These are phyloP conservation scores for Cephus nigrinus DNA, from an alignment of 2,888 invertebrate genomes.

Conservation along the genomic window DNA sequence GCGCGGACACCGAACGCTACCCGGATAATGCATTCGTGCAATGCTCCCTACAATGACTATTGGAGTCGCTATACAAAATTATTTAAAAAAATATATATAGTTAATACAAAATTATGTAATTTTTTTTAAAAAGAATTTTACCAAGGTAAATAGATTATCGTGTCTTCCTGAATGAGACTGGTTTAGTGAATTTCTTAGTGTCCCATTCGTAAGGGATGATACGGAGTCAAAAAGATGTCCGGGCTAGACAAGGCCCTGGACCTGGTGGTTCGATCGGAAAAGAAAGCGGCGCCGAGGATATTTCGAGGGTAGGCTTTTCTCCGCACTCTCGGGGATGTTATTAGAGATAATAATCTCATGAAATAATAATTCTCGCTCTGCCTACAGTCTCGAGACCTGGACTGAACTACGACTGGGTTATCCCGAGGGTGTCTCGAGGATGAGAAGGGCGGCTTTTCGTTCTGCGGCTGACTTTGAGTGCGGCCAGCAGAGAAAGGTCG, in stretches of 20 bases:
- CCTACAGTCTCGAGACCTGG: not conserved
- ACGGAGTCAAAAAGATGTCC: not conserved
- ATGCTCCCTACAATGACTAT: not conserved
- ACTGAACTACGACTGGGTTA: not conserved
- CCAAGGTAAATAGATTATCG: not conserved
- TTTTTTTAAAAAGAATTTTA: not conserved
- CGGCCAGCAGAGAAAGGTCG: conserved; percentile 24
- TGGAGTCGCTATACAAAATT: not conserved
- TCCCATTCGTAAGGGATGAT: not conserved
- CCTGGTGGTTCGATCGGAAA: not conserved
- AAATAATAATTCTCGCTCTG: conserved; percentile 57
- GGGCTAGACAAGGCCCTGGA: not conserved
- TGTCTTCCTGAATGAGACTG: not conserved
- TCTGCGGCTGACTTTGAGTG: conserved; percentile 29
- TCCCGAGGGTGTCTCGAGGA: not conserved
- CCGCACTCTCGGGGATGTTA: conserved; percentile 46
- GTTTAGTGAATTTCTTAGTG: not conserved
- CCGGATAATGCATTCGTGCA: not conserved
- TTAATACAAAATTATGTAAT: not conserved
- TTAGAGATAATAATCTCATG: conserved; percentile 65
- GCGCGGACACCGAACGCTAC: conserved; percentile 17
- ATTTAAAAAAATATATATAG: not conserved
- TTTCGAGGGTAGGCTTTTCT: conserved; percentile 7
- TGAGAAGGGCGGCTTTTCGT: conserved; percentile 27
- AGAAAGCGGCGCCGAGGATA: conserved; percentile 2